A percentile compares a stretch with the other conserved stretches of the same genome.
phyloP scores from a whole-genome alignment of 2,797 vertebrate species.

The Melanogrammus aeglefinus region DNA sequence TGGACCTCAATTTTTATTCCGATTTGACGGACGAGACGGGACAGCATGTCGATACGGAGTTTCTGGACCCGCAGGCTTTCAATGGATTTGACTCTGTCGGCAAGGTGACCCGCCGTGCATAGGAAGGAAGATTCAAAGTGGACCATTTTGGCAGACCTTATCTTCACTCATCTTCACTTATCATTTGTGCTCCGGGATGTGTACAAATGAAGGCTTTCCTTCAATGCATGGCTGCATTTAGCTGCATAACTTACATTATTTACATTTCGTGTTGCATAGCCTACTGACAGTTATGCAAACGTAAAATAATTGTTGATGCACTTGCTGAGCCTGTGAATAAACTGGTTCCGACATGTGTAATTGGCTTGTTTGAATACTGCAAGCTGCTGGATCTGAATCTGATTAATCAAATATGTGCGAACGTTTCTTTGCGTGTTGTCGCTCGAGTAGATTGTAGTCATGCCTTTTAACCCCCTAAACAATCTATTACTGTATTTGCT shows the following conservation, averaged over 20 bases:
- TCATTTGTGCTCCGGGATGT: background rate
- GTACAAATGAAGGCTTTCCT: background rate
- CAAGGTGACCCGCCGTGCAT: constrained; percentile 66
- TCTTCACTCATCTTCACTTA: background rate
- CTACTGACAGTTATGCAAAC: background rate
- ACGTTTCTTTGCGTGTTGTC: background rate
- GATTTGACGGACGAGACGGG: constrained; percentile 75
- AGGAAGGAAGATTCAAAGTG: background rate
- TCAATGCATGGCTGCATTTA: background rate
- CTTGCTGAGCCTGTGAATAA: background rate
- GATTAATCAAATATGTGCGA: background rate
- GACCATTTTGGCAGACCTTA: background rate
- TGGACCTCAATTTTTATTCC: constrained; percentile 82
- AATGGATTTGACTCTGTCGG: constrained; percentile 76
- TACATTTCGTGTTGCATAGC: background rate
- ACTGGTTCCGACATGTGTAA: background rate
- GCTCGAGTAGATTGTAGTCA: too few relatives aligned
- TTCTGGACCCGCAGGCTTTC: constrained; percentile 75
- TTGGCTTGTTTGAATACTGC: background rate
- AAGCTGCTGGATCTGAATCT: background rate
- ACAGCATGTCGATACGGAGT: constrained; percentile 71
- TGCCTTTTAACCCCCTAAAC: too few relatives aligned
- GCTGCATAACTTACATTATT: background rate
- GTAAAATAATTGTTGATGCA: too few relatives aligned
- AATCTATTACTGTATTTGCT: too few relatives aligned